phyloP scores from a whole-genome alignment of 2,113 vertebrate species.

The Merops nubicus region DNA sequence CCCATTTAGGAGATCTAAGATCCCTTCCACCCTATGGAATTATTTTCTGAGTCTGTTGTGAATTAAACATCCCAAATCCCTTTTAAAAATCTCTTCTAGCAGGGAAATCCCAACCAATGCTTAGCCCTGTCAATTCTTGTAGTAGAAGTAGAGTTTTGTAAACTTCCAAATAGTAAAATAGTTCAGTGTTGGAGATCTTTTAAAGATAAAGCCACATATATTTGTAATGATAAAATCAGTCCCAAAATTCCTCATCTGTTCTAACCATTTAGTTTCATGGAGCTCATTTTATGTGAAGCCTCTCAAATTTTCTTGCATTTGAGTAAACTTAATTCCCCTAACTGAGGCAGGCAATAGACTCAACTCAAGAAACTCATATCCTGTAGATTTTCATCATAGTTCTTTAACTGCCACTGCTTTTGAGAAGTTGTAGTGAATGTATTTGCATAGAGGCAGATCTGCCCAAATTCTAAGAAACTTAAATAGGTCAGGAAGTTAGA shows the following conservation, averaged over 20 bases:
- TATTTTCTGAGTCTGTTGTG: background rate
- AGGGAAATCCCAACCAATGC: background rate
- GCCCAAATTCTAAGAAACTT: background rate
- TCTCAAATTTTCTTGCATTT: background rate
- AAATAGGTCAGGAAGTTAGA: background rate
- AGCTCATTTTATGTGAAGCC: background rate
- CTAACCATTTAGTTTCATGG: background rate
- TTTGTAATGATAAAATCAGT: background rate
- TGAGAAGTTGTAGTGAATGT: background rate
- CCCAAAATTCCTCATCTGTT: background rate
- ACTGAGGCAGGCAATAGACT: background rate
- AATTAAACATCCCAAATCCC: background rate
- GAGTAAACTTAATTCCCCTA: background rate
- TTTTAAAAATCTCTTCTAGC: background rate
- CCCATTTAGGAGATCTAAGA: background rate
- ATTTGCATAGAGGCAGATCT: background rate
- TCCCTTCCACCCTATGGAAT: background rate
- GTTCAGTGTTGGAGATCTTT: background rate
- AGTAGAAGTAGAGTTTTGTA: background rate
- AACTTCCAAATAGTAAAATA: background rate
- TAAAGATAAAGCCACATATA: background rate
- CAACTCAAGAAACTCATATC: background rate
- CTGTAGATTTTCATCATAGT: background rate
- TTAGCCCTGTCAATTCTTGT: background rate
- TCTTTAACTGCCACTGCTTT: background rate